Evolutionary conservation across 2,888 invertebrate genomes (phyloP).

Genomic region (Plagodis pulveraria): DNA sequence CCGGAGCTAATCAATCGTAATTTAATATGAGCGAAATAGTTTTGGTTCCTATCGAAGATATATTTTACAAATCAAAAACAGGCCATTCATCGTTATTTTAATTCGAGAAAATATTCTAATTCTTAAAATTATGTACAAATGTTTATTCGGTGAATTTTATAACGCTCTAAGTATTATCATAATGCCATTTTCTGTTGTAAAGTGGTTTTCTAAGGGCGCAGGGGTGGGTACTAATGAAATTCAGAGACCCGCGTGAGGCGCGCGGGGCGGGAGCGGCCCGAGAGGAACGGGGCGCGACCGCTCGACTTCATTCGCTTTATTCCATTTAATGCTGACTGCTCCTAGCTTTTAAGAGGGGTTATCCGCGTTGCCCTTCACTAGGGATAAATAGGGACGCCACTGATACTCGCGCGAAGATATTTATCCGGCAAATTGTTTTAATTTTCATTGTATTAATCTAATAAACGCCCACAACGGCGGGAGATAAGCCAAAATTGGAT

Average conservation of each 20-base stretch:
- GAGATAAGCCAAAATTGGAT: slow-evolving; percentile 74
- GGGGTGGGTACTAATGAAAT: slow-evolving; percentile 77
- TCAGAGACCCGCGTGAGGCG: slow-evolving; percentile 66
- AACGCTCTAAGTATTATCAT: slow-evolving; percentile 82
- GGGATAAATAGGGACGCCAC: slow-evolving; percentile 82
- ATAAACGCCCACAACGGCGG: slow-evolving; percentile 78
- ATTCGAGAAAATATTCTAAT: slow-evolving; percentile 53
- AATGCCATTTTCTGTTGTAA: slow-evolving; percentile 82
- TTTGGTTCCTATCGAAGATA: too few species aligned
- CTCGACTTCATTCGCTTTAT: slow-evolving; percentile 83
- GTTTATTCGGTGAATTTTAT: slow-evolving; percentile 81
- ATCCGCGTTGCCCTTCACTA: slow-evolving; percentile 82
- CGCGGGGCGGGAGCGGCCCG: slow-evolving; percentile 36
- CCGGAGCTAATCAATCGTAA: too few species aligned
- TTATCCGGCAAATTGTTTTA: slow-evolving; percentile 86
- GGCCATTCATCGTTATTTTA: not conserved
- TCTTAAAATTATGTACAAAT: slow-evolving; percentile 78
- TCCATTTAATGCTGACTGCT: slow-evolving; percentile 85
- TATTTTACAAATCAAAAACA: too few species aligned
- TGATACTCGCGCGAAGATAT: slow-evolving; percentile 82
- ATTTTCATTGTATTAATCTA: slow-evolving; percentile 84
- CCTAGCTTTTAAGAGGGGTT: slow-evolving; percentile 85
- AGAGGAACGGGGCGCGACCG: slow-evolving; percentile 61
- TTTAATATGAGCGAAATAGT: too few species aligned
- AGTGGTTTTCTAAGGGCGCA: slow-evolving; percentile 77